Evolutionary conservation across 2,113 vertebrate genomes (phyloP).

Genomic region (Pelecanoides urinatrix): DNA sequence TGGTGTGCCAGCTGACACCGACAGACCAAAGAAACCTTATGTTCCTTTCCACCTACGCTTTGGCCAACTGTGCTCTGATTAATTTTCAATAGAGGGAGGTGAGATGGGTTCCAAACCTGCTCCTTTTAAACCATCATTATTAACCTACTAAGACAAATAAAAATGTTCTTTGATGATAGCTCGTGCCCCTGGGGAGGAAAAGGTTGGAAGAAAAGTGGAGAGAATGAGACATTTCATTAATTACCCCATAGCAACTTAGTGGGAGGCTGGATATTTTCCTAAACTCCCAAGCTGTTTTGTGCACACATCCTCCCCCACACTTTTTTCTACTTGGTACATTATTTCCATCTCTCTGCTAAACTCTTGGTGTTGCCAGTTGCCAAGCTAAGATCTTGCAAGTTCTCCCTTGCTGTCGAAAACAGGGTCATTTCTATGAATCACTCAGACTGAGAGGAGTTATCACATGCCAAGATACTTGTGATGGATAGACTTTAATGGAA

Average conservation of each 20-base stretch:
- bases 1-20: neutral
- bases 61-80: neutral
- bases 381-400: neutral
- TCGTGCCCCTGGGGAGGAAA: conserved; percentile 3
- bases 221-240: conserved; percentile 28
- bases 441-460: neutral
- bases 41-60: neutral
- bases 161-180: neutral
- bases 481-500: neutral
- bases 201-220: conserved; percentile 28
- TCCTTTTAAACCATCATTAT: neutral
- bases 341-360: conserved; percentile 33
- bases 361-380: neutral
- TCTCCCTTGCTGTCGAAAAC: neutral
- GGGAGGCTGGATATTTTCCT: conserved; percentile 51
- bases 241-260: conserved; percentile 38
- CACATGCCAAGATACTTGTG: neutral
- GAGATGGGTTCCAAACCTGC: neutral
- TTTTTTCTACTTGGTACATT: conserved; percentile 11
- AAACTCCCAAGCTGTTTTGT: conserved; percentile 23
- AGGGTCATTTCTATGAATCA: conserved; percentile 3
- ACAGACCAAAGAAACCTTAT: neutral
- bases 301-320: conserved; percentile 34
- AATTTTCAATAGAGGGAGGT: neutral
- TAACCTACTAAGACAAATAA: neutral